Conservation (phyloP, 2,797 vertebrate species). For the Loris lydekkerianus region DNA sequence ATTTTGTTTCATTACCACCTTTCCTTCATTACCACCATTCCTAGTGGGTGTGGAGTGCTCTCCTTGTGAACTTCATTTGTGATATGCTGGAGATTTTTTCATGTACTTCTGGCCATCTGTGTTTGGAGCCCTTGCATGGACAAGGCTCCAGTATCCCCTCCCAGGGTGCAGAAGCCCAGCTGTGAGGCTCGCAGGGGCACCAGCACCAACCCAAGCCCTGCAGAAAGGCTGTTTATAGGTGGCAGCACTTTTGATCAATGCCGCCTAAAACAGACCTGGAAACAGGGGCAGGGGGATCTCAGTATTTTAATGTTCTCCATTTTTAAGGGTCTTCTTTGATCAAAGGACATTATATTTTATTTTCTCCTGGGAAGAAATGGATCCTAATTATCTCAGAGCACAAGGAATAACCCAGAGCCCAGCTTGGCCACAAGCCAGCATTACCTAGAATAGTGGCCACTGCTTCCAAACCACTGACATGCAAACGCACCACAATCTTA, state of each 20-base stretch:
- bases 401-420: constrained; percentile 72
- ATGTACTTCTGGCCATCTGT: neutral
- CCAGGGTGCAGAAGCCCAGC: neutral
- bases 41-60: no score
- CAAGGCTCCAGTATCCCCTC: neutral
- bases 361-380: constrained; percentile 67
- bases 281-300: neutral
- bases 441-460: constrained; percentile 77
- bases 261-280: neutral
- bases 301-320: neutral
- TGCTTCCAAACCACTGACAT: constrained; percentile 72
- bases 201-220: neutral
- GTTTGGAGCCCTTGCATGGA: neutral
- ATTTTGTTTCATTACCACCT: neutral
- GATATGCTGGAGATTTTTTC: neutral
- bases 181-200: rapidly evolving
- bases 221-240: neutral
- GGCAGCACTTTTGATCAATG: neutral
- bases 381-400: constrained; percentile 67
- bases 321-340: constrained; percentile 68
- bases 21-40: no score
- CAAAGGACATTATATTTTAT: constrained; percentile 76
- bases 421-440: constrained; percentile 78
- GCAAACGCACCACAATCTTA: constrained; percentile 71
- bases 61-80: neutral